These are phyloP conservation scores for Zaprionus davidi DNA, from an alignment of 1,140 invertebrate genomes.

Conservation along the genomic window DNA sequence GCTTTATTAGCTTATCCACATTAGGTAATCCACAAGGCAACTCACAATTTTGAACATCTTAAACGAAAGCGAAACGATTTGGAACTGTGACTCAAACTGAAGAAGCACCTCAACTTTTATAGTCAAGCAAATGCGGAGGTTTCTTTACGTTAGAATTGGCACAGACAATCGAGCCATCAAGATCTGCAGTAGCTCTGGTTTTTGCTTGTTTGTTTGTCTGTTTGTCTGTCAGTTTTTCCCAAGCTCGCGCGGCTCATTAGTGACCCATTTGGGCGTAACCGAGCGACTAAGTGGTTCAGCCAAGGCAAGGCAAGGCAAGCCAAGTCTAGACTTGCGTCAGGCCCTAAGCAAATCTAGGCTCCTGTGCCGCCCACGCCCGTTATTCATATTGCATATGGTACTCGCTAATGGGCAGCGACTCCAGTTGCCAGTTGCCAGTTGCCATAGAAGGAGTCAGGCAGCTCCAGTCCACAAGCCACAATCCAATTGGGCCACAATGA, in stretches of 20 bases:
- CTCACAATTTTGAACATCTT: slow-evolving; percentile 76
- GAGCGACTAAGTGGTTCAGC: slow-evolving; percentile 52
- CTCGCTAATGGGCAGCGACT: background rate
- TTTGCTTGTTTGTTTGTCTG: slow-evolving; percentile 13
- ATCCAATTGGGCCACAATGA: slow-evolving; percentile 30
- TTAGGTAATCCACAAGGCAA: slow-evolving; percentile 9
- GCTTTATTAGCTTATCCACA: background rate
- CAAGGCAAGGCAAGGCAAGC: slow-evolving; percentile 66
- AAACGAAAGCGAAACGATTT: slow-evolving; percentile 9
- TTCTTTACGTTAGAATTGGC: slow-evolving; percentile 82
- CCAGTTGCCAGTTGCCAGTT: background rate
- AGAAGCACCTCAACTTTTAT: slow-evolving; percentile 69
- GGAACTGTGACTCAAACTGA: slow-evolving; percentile 51
- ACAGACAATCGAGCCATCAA: slow-evolving; percentile 81
- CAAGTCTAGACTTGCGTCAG: slow-evolving; percentile 7
- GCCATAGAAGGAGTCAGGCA: background rate
- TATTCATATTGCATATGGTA: slow-evolving; percentile 17
- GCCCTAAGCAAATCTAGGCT: slow-evolving; percentile 15
- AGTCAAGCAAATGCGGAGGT: slow-evolving; percentile 35
- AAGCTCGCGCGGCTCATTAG: slow-evolving; percentile 71
- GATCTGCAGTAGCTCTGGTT: slow-evolving; percentile 10
- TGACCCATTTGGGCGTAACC: slow-evolving; percentile 78
- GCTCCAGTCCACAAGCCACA: background rate
- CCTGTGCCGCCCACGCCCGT: slow-evolving; percentile 23
- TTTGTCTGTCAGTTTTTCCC: slow-evolving; percentile 45